Evolutionary conservation across 2,797 vertebrate species (phyloP).

Genomic region (Brachymystax lenok): DNA sequence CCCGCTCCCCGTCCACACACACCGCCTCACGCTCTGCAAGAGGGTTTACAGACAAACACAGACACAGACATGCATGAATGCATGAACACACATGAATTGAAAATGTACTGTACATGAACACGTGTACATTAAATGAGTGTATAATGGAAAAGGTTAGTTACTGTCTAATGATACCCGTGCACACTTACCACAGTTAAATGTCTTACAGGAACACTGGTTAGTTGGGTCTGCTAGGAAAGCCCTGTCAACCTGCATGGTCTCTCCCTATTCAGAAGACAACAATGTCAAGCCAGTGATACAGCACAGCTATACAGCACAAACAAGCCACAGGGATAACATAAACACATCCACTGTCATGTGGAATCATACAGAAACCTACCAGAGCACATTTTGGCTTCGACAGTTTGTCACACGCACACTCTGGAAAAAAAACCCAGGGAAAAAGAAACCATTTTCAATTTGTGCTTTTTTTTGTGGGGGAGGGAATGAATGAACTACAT

Average conservation of each 20-base stretch:
- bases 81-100: not conserved
- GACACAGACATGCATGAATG: not conserved
- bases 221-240: constrained; percentile 78
- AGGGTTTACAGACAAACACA: constrained; percentile 26
- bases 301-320: constrained; percentile 5
- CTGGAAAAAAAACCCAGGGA: constrained; percentile 68
- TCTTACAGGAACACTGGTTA: constrained; percentile 88
- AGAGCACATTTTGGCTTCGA: constrained; percentile 83
- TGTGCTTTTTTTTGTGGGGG: too few relatives aligned
- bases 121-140: too few relatives aligned
- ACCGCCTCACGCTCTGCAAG: constrained; percentile 86
- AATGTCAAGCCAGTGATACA: constrained; percentile 5
- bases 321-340: not conserved
- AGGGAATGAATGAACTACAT: not conserved
- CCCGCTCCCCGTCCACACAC: constrained; percentile 85
- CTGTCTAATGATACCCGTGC: not conserved
- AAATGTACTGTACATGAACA: not conserved
- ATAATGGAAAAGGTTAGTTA: not conserved
- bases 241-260: constrained; percentile 86
- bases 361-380: constrained; percentile 73
- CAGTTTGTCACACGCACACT: constrained; percentile 89
- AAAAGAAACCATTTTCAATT: not conserved
- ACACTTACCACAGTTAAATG: constrained; percentile 91
- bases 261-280: constrained; percentile 76
- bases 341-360: not conserved